Conservation (phyloP, 2,797 vertebrate species). For the Picus viridis region DNA sequence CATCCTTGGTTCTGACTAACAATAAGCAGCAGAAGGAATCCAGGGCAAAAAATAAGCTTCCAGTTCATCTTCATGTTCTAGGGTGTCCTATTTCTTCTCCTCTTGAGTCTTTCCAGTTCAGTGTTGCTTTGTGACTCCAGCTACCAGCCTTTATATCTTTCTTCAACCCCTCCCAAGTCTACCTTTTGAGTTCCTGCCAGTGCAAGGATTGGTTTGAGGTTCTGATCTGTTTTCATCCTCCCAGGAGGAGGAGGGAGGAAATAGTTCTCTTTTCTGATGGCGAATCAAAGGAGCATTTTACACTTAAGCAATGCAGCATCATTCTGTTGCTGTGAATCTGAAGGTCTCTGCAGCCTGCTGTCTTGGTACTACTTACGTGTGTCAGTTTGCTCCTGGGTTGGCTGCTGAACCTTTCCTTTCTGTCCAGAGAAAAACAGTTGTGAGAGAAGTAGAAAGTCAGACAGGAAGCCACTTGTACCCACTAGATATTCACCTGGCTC, state of each 20-base stretch:
- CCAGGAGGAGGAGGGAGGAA: slow-evolving; percentile 37
- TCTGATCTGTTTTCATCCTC: slow-evolving; percentile 19
- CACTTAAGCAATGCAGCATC: background rate
- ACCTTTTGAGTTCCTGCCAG: slow-evolving; percentile 55
- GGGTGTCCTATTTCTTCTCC: background rate
- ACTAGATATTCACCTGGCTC: background rate
- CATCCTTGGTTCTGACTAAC: slow-evolving; percentile 32
- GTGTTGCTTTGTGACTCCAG: slow-evolving; percentile 20
- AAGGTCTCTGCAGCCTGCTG: background rate
- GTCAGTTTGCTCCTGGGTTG: background rate
- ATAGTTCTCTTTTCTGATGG: background rate
- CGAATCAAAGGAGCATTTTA: background rate
- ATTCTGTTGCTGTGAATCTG: background rate
- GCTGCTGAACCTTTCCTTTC: background rate
- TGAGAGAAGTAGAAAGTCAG: background rate
- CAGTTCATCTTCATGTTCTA: slow-evolving; percentile 38
- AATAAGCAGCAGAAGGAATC: slow-evolving; percentile 64
- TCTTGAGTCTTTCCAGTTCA: background rate
- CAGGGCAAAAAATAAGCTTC: slow-evolving; percentile 30
- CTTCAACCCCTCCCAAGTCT: slow-evolving; percentile 59
- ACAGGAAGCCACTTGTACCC: background rate
- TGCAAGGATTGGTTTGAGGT: slow-evolving; percentile 69
- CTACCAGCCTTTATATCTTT: slow-evolving; percentile 66
- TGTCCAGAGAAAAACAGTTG: background rate
- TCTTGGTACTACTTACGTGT: background rate